Evolutionary conservation across 2,113 vertebrate genomes (phyloP).

Genomic region (Lonchura striata): DNA sequence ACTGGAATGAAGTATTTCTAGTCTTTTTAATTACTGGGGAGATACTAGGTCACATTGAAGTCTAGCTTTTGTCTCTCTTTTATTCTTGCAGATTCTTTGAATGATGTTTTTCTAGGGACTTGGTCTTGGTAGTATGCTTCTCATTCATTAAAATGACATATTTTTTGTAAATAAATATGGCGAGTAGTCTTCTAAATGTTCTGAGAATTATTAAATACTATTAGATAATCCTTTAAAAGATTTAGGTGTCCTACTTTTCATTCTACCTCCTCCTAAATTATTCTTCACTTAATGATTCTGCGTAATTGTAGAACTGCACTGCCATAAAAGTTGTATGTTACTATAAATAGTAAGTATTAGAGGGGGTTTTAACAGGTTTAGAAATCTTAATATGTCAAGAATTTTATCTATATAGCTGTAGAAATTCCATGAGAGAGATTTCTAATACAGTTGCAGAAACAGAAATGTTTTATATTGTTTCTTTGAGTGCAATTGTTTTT

Average conservation of each 20-base stretch:
- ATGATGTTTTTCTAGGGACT: not conserved
- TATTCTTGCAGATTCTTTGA: not conserved
- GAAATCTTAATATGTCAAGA: not conserved
- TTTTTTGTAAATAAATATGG: not conserved
- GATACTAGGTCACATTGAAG: not conserved
- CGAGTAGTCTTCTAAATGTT: not conserved
- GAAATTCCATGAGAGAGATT: not conserved
- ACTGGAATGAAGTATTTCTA: not conserved
- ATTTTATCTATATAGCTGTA: not conserved
- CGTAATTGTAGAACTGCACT: not conserved
- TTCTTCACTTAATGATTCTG: not conserved
- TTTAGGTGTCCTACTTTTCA: not conserved
- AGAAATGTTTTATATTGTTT: not conserved
- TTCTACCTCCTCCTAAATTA: not conserved
- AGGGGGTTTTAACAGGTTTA: not conserved
- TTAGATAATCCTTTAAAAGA: not conserved
- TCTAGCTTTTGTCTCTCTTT: not conserved
- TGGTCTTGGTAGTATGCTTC: not conserved
- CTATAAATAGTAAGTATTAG: not conserved
- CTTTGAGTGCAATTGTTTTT: not conserved
- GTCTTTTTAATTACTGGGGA: not conserved
- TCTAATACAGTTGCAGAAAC: not conserved
- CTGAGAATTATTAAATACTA: not conserved
- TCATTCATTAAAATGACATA: not conserved
- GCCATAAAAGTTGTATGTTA: not conserved